phyloP scores from a whole-genome alignment of 53 echinoderm and acorn worm genomes.

The Pentamera pediparva region DNA sequence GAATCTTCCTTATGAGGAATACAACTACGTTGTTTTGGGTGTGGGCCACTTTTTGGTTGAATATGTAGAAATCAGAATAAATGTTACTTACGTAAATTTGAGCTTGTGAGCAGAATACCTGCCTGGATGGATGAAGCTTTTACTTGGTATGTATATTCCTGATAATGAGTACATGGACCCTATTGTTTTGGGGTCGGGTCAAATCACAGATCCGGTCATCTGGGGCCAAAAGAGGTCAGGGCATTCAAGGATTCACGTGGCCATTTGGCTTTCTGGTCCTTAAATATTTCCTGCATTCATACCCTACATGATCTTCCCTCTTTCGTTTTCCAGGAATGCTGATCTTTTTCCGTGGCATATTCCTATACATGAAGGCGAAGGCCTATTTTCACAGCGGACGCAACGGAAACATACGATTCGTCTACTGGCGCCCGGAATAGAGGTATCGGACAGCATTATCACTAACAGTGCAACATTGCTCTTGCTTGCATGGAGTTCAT shows the following conservation, averaged over 20 bases:
- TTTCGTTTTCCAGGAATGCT: slow-evolving; percentile 51
- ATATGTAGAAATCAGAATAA: too few relatives aligned
- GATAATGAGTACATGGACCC: too few relatives aligned
- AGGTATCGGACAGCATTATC: too few relatives aligned
- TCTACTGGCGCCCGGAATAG: slow-evolving; percentile 25
- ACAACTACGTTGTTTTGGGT: too few relatives aligned
- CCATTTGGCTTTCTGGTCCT: neutral
- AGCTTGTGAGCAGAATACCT: neutral
- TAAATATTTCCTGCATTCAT: neutral
- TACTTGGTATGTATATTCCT: neutral
- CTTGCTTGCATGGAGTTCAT: too few relatives aligned
- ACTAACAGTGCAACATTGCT: too few relatives aligned
- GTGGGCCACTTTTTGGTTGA: too few relatives aligned
- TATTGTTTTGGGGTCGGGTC: too few relatives aligned
- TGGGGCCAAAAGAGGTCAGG: too few relatives aligned
- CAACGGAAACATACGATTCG: slow-evolving; percentile 35
- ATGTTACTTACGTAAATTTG: neutral
- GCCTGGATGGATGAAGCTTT: neutral
- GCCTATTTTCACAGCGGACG: slow-evolving; percentile 49
- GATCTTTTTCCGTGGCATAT: slow-evolving; percentile 73
- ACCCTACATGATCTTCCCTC: neutral
- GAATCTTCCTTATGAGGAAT: too few relatives aligned
- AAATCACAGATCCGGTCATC: too few relatives aligned
- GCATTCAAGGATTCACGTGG: too few relatives aligned
- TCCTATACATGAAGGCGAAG: slow-evolving; percentile 80